Conservation (phyloP, 2,888 invertebrate genomes). For the Tanytarsus gracilentus region DNA sequence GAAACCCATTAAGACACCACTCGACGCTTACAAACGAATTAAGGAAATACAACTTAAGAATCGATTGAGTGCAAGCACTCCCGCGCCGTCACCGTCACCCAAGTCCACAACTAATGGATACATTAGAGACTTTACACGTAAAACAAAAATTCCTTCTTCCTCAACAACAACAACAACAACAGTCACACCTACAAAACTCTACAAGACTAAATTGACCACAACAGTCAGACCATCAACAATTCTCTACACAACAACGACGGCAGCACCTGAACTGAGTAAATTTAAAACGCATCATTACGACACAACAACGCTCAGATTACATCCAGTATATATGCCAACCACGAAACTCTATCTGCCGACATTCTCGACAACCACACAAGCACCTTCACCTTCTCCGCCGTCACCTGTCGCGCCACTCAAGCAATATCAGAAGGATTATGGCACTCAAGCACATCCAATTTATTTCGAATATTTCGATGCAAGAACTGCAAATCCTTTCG, state of each 20-base stretch:
- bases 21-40: slow-evolving; percentile 18
- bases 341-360: slow-evolving; percentile 26
- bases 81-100: slow-evolving; percentile 41
- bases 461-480: slow-evolving; percentile 44
- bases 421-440: slow-evolving; percentile 34
- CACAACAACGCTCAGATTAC: slow-evolving; percentile 10
- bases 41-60: slow-evolving; percentile 25
- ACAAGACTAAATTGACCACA: slow-evolving; percentile 30
- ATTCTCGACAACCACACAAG: slow-evolving; percentile 35
- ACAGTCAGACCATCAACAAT: slow-evolving; percentile 22
- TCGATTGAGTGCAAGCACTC: slow-evolving; percentile 30
- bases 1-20: slow-evolving; percentile 23
- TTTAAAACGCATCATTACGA: slow-evolving; percentile 14
- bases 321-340: slow-evolving; percentile 16
- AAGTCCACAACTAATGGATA: slow-evolving; percentile 40
- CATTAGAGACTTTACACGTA: slow-evolving; percentile 33
- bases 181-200: slow-evolving; percentile 17
- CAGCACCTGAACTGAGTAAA: background rate
- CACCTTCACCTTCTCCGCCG: slow-evolving; percentile 43
- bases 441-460: slow-evolving; percentile 41
- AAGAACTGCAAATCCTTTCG: slow-evolving; percentile 37
- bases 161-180: slow-evolving; percentile 30
- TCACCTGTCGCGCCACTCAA: slow-evolving; percentile 36
- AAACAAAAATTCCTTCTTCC: slow-evolving; percentile 24
- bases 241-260: background rate